Base-by-base conservation (phyloP, 92 coral and sea anemone genomes). In the Phenganax subtilis region DNA sequence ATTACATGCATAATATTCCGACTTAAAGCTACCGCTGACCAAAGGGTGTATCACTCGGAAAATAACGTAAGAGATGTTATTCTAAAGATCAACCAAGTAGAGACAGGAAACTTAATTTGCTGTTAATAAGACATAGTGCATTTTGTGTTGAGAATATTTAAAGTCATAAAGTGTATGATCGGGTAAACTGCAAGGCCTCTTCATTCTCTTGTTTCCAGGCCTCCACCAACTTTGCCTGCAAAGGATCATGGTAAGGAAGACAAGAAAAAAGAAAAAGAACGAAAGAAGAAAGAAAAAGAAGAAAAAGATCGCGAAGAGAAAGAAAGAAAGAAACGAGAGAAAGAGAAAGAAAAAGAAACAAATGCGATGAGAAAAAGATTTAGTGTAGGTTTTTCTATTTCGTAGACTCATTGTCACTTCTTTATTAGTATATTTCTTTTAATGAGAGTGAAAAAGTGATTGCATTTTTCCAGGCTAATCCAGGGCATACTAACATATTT, bases 281-380 rank as follows among this genome's bases (percentile, higher is more conserved):
- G 67, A 76, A 76, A 76, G 52, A 47, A 56, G 30, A 76, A 59
- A 58, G 81, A 76, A 15, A 76, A 76, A 28, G 81, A 76, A 76
- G 70, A 60, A 58, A 60, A 76, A 44, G 81, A 76, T 1, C 31
- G 47, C 10, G 80, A 75, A 7, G 80, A 75, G 53, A 75, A 56
- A 10, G 81, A 76, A 76, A 44, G 81, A 60, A 76, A 76, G 70
- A 76, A 58, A 52, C 51, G 53, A 10, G 81, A 59, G 12, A 76
- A 76, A 11, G 81, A 76, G 3, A 15, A 20, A 12, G 81, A 76
- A 27, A 57, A 52, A 29, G 60, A 76, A 59, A 8, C 60, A 7
- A 12, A 12, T 57, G 81, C 58, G 3, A 76, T 76, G 81, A 76
- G 57, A 60, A 15, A 11, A 76, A 76, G 69, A 59, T 76, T 76